Conservation (phyloP, 2,113 vertebrate species). For the Zosterops lateralis region DNA sequence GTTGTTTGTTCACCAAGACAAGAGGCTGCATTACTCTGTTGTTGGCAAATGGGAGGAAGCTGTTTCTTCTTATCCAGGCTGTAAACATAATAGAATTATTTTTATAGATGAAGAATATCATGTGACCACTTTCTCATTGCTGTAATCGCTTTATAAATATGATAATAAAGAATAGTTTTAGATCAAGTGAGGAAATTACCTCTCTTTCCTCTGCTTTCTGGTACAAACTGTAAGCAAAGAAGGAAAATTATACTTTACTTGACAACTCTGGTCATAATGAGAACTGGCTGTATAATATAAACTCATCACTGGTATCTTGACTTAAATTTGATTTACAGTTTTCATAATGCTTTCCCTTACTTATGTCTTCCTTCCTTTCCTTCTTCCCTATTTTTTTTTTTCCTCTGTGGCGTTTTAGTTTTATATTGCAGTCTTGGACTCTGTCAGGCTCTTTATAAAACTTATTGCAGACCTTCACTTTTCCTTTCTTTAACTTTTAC, state of each 20-base stretch:
- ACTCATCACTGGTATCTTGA: background rate
- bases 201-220: background rate
- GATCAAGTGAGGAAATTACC: background rate
- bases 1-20: background rate
- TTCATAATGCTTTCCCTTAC: background rate
- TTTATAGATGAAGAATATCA: background rate
- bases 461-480: background rate
- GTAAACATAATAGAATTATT: background rate
- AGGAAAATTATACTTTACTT: background rate
- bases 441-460: background rate
- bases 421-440: background rate
- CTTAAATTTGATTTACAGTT: background rate
- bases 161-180: background rate
- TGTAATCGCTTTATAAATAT: background rate
- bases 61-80: background rate
- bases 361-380: background rate
- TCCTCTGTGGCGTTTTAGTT: background rate
- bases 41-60: background rate
- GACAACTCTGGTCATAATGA: background rate
- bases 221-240: background rate
- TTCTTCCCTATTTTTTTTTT: background rate
- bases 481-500: background rate
- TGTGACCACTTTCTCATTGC: background rate
- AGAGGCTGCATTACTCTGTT: background rate
- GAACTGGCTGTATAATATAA: background rate